A percentile compares a stretch with the other conserved stretches of the same genome.
These are phyloP conservation scores for Contarinia nasturtii DNA, from an alignment of 1,140 invertebrate genomes.

Conservation along the genomic window DNA sequence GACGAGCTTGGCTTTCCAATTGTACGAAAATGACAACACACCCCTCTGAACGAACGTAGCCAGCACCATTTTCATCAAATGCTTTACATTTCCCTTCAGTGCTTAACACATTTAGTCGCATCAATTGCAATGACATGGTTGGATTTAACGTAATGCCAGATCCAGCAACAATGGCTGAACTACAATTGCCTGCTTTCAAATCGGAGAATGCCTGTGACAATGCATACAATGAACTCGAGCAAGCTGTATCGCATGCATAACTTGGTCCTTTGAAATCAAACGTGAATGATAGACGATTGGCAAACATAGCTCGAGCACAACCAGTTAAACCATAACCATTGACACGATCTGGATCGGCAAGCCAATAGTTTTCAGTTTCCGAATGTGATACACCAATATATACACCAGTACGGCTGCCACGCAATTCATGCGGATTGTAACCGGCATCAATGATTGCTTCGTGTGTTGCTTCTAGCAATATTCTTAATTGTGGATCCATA, in stretches of 20 bases:
- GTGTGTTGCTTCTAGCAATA: too few relatives aligned
- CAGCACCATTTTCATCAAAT: constrained; percentile 67
- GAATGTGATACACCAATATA: too few relatives aligned
- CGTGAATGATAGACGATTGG: constrained; percentile 35
- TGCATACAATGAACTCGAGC: constrained; percentile 53
- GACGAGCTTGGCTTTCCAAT: constrained; percentile 52
- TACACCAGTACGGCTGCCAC: constrained; percentile 65
- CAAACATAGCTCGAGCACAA: constrained; percentile 35
- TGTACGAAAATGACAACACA: constrained; percentile 63
- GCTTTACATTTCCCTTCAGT: constrained; percentile 72
- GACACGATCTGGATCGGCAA: constrained; percentile 44
- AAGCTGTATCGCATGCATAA: constrained; percentile 59
- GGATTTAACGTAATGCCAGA: constrained; percentile 43
- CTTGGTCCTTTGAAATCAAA: constrained; percentile 51
- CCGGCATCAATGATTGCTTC: constrained; percentile 85
- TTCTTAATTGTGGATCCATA: constrained; percentile 77
- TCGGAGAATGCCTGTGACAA: constrained; percentile 45
- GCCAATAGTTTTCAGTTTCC: constrained; percentile 59
- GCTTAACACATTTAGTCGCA: constrained; percentile 78
- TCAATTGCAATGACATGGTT: constrained; percentile 12
- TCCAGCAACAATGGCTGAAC: constrained; percentile 57
- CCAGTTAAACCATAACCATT: constrained; percentile 71
- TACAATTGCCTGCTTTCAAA: constrained; percentile 47
- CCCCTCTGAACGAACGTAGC: constrained; percentile 59
- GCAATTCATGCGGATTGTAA: constrained; percentile 49